Conservation (phyloP, 1,140 invertebrate species). For the Popillia japonica region DNA sequence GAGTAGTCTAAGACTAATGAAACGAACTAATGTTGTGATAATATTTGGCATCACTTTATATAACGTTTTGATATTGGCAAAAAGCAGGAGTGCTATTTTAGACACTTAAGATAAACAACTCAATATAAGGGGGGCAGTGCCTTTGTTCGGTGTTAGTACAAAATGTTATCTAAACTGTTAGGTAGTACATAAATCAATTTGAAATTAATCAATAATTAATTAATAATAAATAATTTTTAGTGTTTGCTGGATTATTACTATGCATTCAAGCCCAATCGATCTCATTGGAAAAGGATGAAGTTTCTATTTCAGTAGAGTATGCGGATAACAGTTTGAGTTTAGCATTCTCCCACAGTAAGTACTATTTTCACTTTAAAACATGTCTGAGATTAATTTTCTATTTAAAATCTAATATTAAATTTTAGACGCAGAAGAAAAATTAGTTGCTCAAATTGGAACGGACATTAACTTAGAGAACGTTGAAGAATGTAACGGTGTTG, state of each 20-base stretch:
- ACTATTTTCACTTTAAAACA: too few species aligned
- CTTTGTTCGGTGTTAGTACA: not conserved
- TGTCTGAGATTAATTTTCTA: not conserved
- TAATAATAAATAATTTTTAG: not conserved
- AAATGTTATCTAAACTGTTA: constrained; percentile 9
- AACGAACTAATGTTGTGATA: too few species aligned
- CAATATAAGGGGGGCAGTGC: not conserved
- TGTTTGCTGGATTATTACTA: not conserved
- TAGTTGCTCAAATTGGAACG: constrained; percentile 4
- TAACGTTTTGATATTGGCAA: too few species aligned
- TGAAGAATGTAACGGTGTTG: not conserved
- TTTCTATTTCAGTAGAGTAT: not conserved
- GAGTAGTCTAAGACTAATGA: too few species aligned
- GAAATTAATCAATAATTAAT: not conserved
- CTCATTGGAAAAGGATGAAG: not conserved
- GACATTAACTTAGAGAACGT: not conserved
- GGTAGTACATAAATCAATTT: not conserved
- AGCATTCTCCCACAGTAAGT: not conserved
- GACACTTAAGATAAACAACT: not conserved
- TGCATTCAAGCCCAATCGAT: not conserved
- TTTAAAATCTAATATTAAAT: not conserved
- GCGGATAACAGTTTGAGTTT: not conserved
- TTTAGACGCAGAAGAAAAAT: constrained; percentile 3
- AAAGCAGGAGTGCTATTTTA: not conserved
- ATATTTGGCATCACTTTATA: too few species aligned